Conservation (phyloP, 2,888 invertebrate species). For the Lissocephala sabroskyi region DNA sequence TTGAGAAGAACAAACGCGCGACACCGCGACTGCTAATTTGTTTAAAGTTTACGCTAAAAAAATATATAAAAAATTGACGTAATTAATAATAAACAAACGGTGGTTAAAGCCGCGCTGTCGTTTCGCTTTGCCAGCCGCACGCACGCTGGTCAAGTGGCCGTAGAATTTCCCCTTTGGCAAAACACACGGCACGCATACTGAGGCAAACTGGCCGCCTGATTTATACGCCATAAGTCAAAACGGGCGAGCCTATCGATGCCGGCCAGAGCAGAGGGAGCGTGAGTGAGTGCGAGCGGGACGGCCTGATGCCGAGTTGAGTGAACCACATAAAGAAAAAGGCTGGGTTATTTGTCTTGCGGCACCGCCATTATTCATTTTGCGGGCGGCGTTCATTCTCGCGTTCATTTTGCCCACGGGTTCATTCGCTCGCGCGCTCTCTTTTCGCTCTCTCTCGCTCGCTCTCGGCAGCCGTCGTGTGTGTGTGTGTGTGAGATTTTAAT, state of each 20-base stretch:
- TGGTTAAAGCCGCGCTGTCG: background rate
- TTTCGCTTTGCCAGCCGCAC: constrained; percentile 2
- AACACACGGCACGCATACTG: constrained; percentile 10
- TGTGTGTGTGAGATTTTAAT: constrained; percentile 64
- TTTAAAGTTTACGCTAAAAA: too few relatives aligned
- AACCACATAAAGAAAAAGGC: constrained; percentile 61
- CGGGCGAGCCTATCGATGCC: constrained; percentile 46
- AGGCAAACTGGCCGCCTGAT: constrained; percentile 44
- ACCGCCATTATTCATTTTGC: constrained; percentile 71
- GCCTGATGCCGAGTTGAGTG: background rate
- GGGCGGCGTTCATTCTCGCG: constrained; percentile 31
- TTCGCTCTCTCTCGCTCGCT: constrained; percentile 22
- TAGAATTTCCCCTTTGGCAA: constrained; percentile 46
- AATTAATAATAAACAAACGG: too few relatives aligned
- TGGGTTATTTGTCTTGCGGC: constrained; percentile 72
- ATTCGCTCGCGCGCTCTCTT: constrained; percentile 17
- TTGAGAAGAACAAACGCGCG: too few relatives aligned
- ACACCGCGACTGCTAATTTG: too few relatives aligned
- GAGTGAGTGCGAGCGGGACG: constrained; percentile 17
- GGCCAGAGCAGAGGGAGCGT: constrained; percentile 26
- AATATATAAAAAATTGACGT: too few relatives aligned
- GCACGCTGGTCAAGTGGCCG: constrained; percentile 1
- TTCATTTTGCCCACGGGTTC: constrained; percentile 13
- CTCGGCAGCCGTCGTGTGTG: background rate
- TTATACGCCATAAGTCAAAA: constrained; percentile 62